A percentile compares a stretch with the other conserved stretches of the same genome.
phyloP scores from a whole-genome alignment of 2,888 invertebrate genomes.

The Nemoura dubitans region DNA sequence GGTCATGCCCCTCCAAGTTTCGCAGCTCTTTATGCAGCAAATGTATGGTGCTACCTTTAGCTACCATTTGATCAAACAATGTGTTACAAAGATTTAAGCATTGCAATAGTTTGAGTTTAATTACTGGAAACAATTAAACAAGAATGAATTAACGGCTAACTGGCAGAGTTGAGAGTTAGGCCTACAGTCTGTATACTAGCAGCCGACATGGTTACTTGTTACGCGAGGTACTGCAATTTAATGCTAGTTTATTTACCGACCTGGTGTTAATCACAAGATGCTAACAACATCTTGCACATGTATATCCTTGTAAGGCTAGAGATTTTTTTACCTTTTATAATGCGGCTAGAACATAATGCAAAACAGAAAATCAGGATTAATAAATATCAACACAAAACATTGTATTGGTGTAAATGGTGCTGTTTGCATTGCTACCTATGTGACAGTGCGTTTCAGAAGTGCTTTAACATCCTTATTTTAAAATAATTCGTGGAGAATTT shows the following conservation, averaged over 20 bases:
- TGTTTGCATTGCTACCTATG: slow-evolving; percentile 5
- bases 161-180: background rate
- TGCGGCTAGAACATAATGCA: slow-evolving; percentile 29
- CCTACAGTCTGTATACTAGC: background rate
- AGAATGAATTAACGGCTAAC: slow-evolving; percentile 31
- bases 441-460: slow-evolving; percentile 37
- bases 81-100: slow-evolving; percentile 9
- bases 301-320: slow-evolving; percentile 30
- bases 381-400: slow-evolving; percentile 29
- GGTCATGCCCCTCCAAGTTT: slow-evolving; percentile 41
- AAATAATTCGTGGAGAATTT: slow-evolving; percentile 47
- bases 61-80: slow-evolving; percentile 4
- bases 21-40: background rate
- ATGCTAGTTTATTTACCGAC: slow-evolving; percentile 24
- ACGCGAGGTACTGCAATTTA: slow-evolving; percentile 14
- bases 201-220: background rate
- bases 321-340: slow-evolving; percentile 31
- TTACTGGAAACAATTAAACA: slow-evolving; percentile 39
- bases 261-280: slow-evolving; percentile 37
- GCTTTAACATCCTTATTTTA: slow-evolving; percentile 46
- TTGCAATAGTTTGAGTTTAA: slow-evolving; percentile 8
- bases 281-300: slow-evolving; percentile 32
- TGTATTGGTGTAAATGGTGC: slow-evolving; percentile 26
- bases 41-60: background rate
- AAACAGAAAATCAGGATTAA: slow-evolving; percentile 31